Evolutionary conservation across 1,140 invertebrate genomes (phyloP), one percentile per base, ranked within the genome.

Genomic region (Sminthurinus signatus): DNA sequence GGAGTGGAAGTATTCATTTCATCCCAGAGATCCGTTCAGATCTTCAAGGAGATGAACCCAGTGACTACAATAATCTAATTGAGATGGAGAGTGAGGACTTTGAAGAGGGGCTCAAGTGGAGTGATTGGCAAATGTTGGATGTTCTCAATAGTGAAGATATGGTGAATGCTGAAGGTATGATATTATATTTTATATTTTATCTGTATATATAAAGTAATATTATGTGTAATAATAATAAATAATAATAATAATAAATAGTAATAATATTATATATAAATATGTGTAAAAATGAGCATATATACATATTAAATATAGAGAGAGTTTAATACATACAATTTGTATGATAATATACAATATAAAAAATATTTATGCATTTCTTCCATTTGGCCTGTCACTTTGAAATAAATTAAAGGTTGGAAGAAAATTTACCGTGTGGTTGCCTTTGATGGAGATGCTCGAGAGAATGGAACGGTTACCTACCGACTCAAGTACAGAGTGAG

Each of bases 401-500:
- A n/a, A n/a, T n/a, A n/a, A n/a, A n/a, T n/a, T n/a, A n/a, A n/a
- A n/a, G 67, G 67, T 8, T 72, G 70, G 70, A 69, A 61, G 39
- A 67, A 67, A 46, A 67, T 72, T 46, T 68, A 56, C 60, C 75
- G 95, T 88, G 89, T 94, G 52, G 80, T 89, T 36, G 92, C 91
- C 2, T 84, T 86, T 55, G 93, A 97, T 75, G 80, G 82, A 72
- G 93, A 96, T 76, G 80, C 81, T 55, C 91, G 87, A 2, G 81
- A 81, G 50, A 95, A 93, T 79, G 89, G 87, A 32, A 82, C 85
- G 57, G 81, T 96, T 59, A 81, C 82, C 29, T 93, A 92, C 78
- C 84, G 83, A 63, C 85, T 93, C n/a, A 88, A 88, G 73, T 72
- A 67, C 59, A 27, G 62, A 19, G 67, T 68, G 1, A 84, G 83